A percentile compares a stretch with the other conserved stretches of the same genome.
phyloP scores from a whole-genome alignment of 2,113 vertebrate genomes.

The Columba janthina region DNA sequence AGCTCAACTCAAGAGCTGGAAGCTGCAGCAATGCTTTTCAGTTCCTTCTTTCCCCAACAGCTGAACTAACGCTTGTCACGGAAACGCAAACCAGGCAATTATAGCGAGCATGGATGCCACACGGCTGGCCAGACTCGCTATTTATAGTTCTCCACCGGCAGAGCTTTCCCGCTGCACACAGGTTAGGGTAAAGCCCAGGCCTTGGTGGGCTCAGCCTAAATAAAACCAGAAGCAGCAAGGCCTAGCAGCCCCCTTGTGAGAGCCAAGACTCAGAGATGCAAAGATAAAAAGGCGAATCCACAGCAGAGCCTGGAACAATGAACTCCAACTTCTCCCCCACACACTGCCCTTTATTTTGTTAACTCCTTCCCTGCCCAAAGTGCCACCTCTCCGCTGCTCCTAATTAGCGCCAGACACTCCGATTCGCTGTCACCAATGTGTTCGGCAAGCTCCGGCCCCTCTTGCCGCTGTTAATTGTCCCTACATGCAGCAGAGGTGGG shows the following conservation, averaged over 20 bases:
- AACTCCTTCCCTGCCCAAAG: constrained; percentile 2
- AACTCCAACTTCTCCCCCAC: neutral
- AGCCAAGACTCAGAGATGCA: neutral
- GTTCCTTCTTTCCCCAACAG: constrained; percentile 5
- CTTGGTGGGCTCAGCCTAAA: neutral
- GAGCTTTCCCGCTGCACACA: neutral
- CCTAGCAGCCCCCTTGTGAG: no score
- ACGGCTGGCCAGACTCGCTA: neutral
- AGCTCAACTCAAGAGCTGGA: neutral
- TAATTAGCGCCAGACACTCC: neutral
- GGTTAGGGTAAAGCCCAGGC: neutral
- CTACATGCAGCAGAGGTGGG: neutral
- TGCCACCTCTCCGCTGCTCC: neutral
- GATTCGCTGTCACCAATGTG: neutral
- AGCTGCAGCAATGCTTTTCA: neutral
- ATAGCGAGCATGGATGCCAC: neutral
- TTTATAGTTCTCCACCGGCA: neutral
- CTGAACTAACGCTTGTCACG: neutral
- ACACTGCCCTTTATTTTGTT: neutral
- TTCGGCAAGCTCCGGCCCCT: neutral
- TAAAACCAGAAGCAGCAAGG: neutral
- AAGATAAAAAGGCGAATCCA: neutral
- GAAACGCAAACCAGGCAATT: neutral
- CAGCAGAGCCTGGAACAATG: neutral
- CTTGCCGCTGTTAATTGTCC: neutral